Percentiles rank a stretch among this genome's conserved stretches.
These are phyloP conservation scores for Hyalella azteca DNA, from an alignment of 2,888 invertebrate species.

Conservation along the genomic window DNA sequence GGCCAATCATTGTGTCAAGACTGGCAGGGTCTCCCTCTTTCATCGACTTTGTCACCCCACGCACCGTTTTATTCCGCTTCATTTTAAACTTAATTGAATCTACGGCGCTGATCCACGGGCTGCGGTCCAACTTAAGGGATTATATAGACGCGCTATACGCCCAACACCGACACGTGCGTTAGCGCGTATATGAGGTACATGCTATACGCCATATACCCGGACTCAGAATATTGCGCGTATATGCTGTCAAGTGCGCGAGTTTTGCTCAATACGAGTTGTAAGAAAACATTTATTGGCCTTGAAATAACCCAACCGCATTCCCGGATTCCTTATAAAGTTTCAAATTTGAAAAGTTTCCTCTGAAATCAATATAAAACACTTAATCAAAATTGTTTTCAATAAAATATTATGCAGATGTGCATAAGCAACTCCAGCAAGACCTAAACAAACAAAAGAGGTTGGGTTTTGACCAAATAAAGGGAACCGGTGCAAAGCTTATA, in stretches of 20 bases:
- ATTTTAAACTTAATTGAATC: conserved; percentile 45
- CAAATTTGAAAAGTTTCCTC: too few species aligned
- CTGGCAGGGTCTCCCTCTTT: not conserved
- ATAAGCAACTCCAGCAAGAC: too few species aligned
- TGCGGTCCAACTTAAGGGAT: conserved; percentile 45
- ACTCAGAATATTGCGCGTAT: not conserved
- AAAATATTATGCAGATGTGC: too few species aligned
- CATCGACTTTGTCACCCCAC: conserved; percentile 18
- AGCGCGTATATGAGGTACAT: not conserved
- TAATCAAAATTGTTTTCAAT: too few species aligned
- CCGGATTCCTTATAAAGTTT: too few species aligned
- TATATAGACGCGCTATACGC: conserved; percentile 42
- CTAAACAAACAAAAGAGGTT: too few species aligned
- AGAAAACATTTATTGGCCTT: too few species aligned
- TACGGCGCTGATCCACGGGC: conserved; percentile 38
- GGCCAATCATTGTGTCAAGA: not conserved
- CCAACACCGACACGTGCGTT: not conserved
- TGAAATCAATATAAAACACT: too few species aligned
- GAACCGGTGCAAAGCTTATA: too few species aligned
- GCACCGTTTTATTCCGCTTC: conserved; percentile 42
- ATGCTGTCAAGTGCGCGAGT: not conserved
- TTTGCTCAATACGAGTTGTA: too few species aligned
- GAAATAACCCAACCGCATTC: too few species aligned
- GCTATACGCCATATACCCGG: not conserved
- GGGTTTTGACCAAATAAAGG: too few species aligned